Evolutionary conservation across 2,888 invertebrate species (phyloP).

Genomic region (Elmis aenea): DNA sequence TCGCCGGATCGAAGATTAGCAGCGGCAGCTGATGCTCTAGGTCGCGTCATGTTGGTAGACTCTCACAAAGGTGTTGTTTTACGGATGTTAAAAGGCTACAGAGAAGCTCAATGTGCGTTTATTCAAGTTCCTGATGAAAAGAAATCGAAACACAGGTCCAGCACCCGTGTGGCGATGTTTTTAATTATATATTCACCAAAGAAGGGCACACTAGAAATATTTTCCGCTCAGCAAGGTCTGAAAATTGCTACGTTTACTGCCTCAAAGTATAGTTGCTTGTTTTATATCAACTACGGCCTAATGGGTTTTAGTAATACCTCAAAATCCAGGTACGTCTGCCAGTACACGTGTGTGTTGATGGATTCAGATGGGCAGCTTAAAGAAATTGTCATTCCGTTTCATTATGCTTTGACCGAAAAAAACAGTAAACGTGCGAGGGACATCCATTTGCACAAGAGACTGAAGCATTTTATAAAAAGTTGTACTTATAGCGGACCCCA

Average conservation of each 20-base stretch:
- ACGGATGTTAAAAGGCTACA: slow-evolving; percentile 91
- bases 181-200: slow-evolving; percentile 90
- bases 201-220: slow-evolving; percentile 88
- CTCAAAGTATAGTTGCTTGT: slow-evolving; percentile 73
- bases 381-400: slow-evolving; percentile 83
- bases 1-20: slow-evolving; percentile 78
- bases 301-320: slow-evolving; percentile 63
- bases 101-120: slow-evolving; percentile 94
- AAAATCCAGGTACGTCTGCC: slow-evolving; percentile 53
- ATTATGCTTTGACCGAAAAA: slow-evolving; percentile 81
- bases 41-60: slow-evolving; percentile 84
- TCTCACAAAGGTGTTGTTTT: slow-evolving; percentile 72
- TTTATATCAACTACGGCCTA: slow-evolving; percentile 77
- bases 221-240: slow-evolving; percentile 84
- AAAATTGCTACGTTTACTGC: slow-evolving; percentile 89
- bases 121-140: slow-evolving; percentile 71
- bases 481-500: slow-evolving; percentile 50
- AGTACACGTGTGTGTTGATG: slow-evolving; percentile 71
- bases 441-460: slow-evolving; percentile 75
- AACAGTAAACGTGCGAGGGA: slow-evolving; percentile 84
- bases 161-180: slow-evolving; percentile 64
- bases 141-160: slow-evolving; percentile 34
- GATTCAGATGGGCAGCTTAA: slow-evolving; percentile 80
- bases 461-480: slow-evolving; percentile 62
- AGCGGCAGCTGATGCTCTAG: slow-evolving; percentile 79